phyloP scores from a whole-genome alignment of 2,113 vertebrate species.

The Entomyzon cyanotis region DNA sequence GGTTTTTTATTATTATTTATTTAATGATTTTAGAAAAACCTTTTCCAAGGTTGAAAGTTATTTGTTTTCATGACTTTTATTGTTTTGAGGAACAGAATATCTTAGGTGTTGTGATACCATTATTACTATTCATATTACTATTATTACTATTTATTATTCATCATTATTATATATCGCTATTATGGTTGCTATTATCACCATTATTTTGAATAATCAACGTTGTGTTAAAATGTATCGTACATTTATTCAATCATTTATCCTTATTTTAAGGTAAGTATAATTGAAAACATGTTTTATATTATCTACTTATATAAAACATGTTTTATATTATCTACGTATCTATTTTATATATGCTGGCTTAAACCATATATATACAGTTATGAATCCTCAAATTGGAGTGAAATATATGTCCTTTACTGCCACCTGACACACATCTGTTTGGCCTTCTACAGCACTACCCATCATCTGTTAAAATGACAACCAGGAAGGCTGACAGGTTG shows the following conservation, averaged over 20 bases:
- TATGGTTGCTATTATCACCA: fast-evolving
- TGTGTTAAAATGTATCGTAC: neutral
- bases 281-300: neutral
- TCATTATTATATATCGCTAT: neutral
- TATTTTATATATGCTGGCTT: neutral
- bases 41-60: constrained; percentile 31
- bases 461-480: neutral
- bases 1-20: constrained; percentile 5
- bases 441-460: neutral
- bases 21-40: constrained; percentile 32
- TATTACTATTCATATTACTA: neutral
- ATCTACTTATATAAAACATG: too few relatives aligned
- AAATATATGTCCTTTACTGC: neutral
- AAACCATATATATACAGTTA: neutral
- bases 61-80: neutral
- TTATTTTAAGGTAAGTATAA: neutral
- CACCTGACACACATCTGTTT: neutral
- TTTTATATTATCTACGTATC: neutral
- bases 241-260: neutral
- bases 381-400: neutral
- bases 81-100: neutral
- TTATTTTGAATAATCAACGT: neutral
- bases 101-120: neutral
- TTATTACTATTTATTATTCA: neutral
- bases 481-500: neutral